Conservation (phyloP, 2,888 invertebrate genomes). For the Agrypnus murinus region DNA sequence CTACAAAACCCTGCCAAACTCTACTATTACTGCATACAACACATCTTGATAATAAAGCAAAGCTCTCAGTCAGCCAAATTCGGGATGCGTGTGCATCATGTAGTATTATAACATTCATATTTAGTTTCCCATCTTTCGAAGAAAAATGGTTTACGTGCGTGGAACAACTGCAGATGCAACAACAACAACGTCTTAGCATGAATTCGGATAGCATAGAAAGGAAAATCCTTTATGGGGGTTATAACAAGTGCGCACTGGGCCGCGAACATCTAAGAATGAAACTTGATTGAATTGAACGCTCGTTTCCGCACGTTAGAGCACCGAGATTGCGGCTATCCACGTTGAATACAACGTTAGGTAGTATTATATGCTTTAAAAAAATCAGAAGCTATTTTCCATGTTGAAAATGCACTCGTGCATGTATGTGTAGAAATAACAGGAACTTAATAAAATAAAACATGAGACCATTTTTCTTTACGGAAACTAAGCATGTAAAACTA, state of each 20-base stretch:
- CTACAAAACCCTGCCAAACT: no score
- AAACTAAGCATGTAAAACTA: no score
- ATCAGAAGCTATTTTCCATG: no score
- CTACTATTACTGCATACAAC: neutral
- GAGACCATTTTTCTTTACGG: no score
- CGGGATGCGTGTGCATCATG: slow-evolving; percentile 14
- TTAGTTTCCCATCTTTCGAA: slow-evolving; percentile 28
- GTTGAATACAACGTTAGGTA: slow-evolving; percentile 57
- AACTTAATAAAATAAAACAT: no score
- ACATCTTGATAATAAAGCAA: slow-evolving; percentile 25
- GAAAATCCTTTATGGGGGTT: slow-evolving; percentile 54
- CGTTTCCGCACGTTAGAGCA: slow-evolving; percentile 67
- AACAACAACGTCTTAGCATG: slow-evolving; percentile 21
- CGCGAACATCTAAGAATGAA: slow-evolving; percentile 62
- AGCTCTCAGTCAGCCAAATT: slow-evolving; percentile 34
- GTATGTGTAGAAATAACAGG: no score
- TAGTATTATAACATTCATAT: slow-evolving; percentile 38
- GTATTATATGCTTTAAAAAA: slow-evolving; percentile 41
- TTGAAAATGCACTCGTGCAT: no score
- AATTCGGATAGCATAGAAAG: slow-evolving; percentile 30
- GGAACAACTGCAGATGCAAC: slow-evolving; percentile 27
- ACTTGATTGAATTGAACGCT: slow-evolving; percentile 67
- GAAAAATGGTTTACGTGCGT: slow-evolving; percentile 34
- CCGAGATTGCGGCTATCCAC: slow-evolving; percentile 63
- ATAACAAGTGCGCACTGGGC: slow-evolving; percentile 64